phyloP scores from a whole-genome alignment of 2,797 vertebrate genomes.

The Onychomys arenicola region DNA sequence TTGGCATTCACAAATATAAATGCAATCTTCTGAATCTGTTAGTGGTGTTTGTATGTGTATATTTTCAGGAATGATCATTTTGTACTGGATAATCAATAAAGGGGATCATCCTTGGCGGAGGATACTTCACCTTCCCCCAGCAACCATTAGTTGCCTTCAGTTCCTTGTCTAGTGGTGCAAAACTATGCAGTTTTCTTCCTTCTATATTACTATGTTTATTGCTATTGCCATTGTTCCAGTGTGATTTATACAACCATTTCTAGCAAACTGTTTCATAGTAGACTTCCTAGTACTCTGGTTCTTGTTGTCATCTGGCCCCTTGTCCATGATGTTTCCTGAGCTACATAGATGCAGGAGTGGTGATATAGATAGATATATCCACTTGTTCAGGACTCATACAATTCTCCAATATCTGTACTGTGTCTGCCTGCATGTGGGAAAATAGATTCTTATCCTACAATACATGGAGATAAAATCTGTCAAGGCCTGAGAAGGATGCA shows the following conservation, averaged over 20 bases:
- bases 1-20: background rate
- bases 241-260: background rate
- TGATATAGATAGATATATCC: too few relatives aligned
- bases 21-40: background rate
- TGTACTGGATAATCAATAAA: background rate
- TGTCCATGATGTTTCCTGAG: background rate
- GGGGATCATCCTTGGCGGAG: background rate
- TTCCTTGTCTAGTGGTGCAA: background rate
- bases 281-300: background rate
- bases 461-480: background rate
- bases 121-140: background rate
- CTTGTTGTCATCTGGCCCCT: background rate
- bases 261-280: too few relatives aligned
- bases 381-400: background rate
- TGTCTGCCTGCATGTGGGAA: background rate
- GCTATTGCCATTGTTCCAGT: background rate
- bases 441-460: background rate
- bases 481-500: background rate
- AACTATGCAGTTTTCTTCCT: background rate
- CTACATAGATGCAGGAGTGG: too few relatives aligned
- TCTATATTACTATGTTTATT: background rate
- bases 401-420: background rate
- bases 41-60: background rate
- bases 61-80: too few relatives aligned
- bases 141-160: background rate